These are phyloP conservation scores for Rhinichthys klamathensis DNA, from an alignment of 2,113 vertebrate species.

Conservation along the genomic window DNA sequence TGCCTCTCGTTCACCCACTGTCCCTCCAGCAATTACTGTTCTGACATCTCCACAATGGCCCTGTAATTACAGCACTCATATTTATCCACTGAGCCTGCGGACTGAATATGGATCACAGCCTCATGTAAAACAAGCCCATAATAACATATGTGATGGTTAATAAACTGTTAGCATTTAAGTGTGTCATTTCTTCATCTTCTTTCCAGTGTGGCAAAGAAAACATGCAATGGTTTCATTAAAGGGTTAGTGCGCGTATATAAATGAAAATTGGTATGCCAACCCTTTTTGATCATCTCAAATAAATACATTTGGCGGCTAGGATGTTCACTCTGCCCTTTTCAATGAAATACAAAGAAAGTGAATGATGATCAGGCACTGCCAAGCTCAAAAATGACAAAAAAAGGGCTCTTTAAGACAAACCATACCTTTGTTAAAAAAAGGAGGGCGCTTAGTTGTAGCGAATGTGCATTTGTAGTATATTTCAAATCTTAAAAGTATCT, in stretches of 20 bases:
- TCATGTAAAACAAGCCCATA: constrained; percentile 50
- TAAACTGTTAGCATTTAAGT: constrained; percentile 50
- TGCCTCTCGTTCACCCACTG: constrained; percentile 73
- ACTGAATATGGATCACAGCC: constrained; percentile 48
- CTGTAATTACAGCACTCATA: constrained; percentile 77
- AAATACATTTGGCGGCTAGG: background rate
- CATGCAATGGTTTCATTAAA: constrained; percentile 20
- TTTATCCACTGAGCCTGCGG: constrained; percentile 66
- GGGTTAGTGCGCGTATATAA: background rate
- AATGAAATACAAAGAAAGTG: background rate
- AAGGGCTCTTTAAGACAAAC: too few species aligned
- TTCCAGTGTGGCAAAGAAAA: background rate
- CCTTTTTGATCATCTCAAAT: background rate
- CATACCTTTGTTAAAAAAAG: too few species aligned
- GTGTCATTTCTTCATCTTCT: constrained; percentile 30
- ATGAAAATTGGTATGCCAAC: background rate
- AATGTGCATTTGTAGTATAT: too few species aligned
- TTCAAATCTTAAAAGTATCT: too few species aligned
- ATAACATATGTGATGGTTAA: constrained; percentile 50
- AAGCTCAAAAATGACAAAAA: too few species aligned
- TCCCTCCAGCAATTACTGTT: constrained; percentile 78
- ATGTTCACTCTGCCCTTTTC: background rate
- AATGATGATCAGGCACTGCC: too few species aligned
- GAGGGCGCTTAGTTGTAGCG: too few species aligned
- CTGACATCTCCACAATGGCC: constrained; percentile 76